These are phyloP conservation scores for Trachythela sp. DNA, from an alignment of 64 coral and sea anemone genomes.

Conservation along the genomic window DNA sequence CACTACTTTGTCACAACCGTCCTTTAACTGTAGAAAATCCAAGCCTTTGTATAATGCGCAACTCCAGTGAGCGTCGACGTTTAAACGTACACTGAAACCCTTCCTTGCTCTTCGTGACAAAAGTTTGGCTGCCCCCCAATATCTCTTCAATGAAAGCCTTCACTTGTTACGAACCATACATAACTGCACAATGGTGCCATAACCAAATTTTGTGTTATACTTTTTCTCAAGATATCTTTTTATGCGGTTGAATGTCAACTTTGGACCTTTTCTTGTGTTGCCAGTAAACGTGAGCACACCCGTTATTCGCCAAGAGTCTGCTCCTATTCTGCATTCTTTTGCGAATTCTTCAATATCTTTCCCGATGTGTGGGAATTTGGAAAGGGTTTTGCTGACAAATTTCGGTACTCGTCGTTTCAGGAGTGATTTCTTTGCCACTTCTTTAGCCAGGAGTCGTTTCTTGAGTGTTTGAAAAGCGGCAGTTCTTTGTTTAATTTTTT, in stretches of 20 bases:
- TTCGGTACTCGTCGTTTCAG: neutral
- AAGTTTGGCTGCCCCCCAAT: slow-evolving; percentile 15
- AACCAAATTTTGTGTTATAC: slow-evolving; percentile 16
- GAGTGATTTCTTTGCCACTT: slow-evolving; percentile 20
- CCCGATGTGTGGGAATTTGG: neutral
- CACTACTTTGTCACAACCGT: slow-evolving; percentile 13
- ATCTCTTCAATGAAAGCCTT: slow-evolving; percentile 2
- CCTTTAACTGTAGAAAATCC: neutral
- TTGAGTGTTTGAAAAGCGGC: neutral
- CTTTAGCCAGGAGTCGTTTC: neutral
- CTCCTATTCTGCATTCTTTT: slow-evolving; percentile 19
- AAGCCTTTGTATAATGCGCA: slow-evolving; percentile 16
- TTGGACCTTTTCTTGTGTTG: neutral
- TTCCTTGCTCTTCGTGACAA: slow-evolving; percentile 26
- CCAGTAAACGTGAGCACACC: neutral
- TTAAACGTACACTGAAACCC: slow-evolving; percentile 10
- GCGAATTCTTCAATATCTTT: slow-evolving; percentile 18
- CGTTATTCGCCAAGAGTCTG: slow-evolving; percentile 17
- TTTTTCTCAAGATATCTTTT: slow-evolving; percentile 6
- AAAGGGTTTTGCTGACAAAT: neutral
- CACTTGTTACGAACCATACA: slow-evolving; percentile 18
- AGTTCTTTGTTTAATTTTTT: neutral
- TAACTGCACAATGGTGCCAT: slow-evolving; percentile 20
- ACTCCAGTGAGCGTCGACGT: slow-evolving; percentile 21
- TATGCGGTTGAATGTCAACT: slow-evolving; percentile 11